Evolutionary conservation across 2,797 vertebrate species (phyloP), one percentile per base, ranked within the genome.

Genomic region (Sebastolobus alascanus): DNA sequence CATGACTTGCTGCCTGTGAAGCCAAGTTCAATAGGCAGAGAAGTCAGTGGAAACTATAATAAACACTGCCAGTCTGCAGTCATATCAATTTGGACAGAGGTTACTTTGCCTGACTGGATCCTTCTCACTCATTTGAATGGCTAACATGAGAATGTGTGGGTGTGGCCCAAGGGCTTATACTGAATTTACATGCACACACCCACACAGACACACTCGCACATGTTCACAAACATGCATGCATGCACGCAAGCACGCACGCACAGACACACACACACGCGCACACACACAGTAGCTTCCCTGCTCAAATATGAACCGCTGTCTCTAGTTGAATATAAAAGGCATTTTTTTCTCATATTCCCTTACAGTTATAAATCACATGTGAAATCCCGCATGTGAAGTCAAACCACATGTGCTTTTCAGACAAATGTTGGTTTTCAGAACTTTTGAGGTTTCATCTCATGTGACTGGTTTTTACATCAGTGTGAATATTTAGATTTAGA

Each of bases 151-250:
- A 83, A 79, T 89, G 89, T 86, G 90, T 92, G 92, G 93, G 92
- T 90, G 92, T 83, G 90, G 92, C 92, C 92, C 86, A 65, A 85
- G 89, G 92, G 90, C 85, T 89, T 83, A 82, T 85, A 92, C 86
- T 84, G 88, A 90, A 89, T 89, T 90, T 83, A 90, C 90, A 93
- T 92, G 89, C 92, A 92, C 83, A 91, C 93, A 89, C 91, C 84
- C 87, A 84, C 83, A 84, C 83, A 88, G 43, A 73, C 75, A 65
- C 86, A 71, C 82, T 73, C 84, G 40, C 81, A 80, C 83, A 84
- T 83, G 86, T 89, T 82, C 83, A 80, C 84, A 89, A 76, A 79
- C 86, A 89, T 85, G 84, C 85, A 86, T 65, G 78, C 83, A 87
- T 76, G 84, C 88, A 89, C n/a, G 12, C 75, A 75, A 29, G 11